A percentile compares a stretch with the other conserved stretches of the same genome.
Conservation (phyloP, 1,140 invertebrate species). For the Oscheius sp. region DNA sequence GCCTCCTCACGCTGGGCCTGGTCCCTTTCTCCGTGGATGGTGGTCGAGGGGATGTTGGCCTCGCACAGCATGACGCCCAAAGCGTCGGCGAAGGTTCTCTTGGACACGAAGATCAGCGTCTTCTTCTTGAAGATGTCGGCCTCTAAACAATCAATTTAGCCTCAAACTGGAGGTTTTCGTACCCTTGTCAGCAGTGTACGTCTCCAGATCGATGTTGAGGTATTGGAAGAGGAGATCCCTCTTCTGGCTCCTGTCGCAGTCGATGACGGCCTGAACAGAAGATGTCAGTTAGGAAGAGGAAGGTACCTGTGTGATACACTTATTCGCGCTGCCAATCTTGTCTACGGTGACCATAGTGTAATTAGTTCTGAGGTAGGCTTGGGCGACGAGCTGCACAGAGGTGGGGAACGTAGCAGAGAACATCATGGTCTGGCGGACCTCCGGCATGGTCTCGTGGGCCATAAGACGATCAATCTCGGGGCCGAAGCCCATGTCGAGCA, state of each 20-base stretch:
- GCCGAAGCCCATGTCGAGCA: constrained; percentile 72
- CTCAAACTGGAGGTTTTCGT: not conserved
- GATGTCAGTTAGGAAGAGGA: too few relatives aligned
- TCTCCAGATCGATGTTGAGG: constrained; percentile 59
- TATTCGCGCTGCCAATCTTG: constrained; percentile 71
- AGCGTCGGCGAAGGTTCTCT: constrained; percentile 20
- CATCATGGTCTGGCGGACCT: constrained; percentile 65
- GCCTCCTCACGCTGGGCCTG: constrained; percentile 74
- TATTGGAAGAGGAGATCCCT: constrained; percentile 67
- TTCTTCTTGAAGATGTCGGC: constrained; percentile 82
- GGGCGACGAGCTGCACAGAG: constrained; percentile 64
- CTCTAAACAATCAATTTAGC: constrained; percentile 70
- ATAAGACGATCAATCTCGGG: constrained; percentile 50
- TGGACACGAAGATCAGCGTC: constrained; percentile 67
- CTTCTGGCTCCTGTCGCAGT: constrained; percentile 72
- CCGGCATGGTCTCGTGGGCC: constrained; percentile 40
- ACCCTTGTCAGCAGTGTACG: not conserved
- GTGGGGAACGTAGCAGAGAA: constrained; percentile 67
- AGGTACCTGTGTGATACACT: constrained; percentile 80
- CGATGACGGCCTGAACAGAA: too few relatives aligned
- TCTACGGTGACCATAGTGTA: constrained; percentile 38
- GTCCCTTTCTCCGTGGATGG: constrained; percentile 68
- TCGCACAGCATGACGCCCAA: constrained; percentile 11
- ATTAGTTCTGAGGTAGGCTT: constrained; percentile 61
- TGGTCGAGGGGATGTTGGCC: constrained; percentile 6